Conservation (phyloP, 2,888 invertebrate genomes). For the Agrilus biguttatus region DNA sequence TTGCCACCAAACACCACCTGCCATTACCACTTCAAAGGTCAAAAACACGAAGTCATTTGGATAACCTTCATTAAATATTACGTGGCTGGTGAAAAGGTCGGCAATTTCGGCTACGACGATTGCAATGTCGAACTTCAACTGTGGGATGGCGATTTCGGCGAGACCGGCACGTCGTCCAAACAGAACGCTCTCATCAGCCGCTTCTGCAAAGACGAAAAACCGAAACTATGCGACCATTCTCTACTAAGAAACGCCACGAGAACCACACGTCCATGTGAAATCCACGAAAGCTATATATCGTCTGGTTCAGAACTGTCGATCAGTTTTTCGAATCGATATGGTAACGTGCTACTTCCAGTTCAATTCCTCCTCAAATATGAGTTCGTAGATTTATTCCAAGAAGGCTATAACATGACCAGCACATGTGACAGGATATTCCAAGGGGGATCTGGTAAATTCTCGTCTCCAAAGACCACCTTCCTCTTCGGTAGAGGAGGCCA, state of each 20-base stretch:
- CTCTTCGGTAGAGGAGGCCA: slow-evolving; percentile 71
- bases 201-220: slow-evolving; percentile 64
- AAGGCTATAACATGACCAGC: slow-evolving; percentile 47
- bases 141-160: slow-evolving; percentile 53
- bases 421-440: slow-evolving; percentile 49
- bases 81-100: slow-evolving; percentile 44
- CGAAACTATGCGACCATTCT: slow-evolving; percentile 60
- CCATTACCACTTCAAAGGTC: slow-evolving; percentile 63
- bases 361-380: slow-evolving; percentile 68
- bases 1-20: slow-evolving; percentile 72
- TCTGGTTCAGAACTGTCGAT: slow-evolving; percentile 61
- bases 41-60: slow-evolving; percentile 66
- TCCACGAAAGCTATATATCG: slow-evolving; percentile 64
- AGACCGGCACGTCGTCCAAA: slow-evolving; percentile 15
- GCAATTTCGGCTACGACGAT: slow-evolving; percentile 52
- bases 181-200: slow-evolving; percentile 48
- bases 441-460: slow-evolving; percentile 38
- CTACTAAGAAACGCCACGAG: slow-evolving; percentile 56
- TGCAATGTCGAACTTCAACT: slow-evolving; percentile 61
- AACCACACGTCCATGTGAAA: slow-evolving; percentile 54
- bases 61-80: slow-evolving; percentile 73
- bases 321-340: slow-evolving; percentile 59
- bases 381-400: slow-evolving; percentile 62
- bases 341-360: slow-evolving; percentile 66
- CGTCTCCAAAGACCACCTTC: slow-evolving; percentile 67